Conservation (phyloP, 2,797 vertebrate species). For the Lepus oiostolus region DNA sequence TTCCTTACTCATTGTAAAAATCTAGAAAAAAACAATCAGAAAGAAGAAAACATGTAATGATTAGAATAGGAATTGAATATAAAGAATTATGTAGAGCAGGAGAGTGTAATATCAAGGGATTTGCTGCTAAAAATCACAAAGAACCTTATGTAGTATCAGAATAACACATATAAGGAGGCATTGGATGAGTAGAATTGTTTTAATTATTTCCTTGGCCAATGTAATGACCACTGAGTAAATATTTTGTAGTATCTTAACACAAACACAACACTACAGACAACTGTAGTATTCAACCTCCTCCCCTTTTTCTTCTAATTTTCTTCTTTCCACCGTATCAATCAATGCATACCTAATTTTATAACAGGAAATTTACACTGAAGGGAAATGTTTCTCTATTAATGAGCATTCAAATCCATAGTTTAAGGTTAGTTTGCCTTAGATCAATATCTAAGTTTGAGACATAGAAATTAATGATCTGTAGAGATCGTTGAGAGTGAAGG, state of each 20-base stretch:
- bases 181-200: background rate
- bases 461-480: constrained; percentile 19
- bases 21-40: background rate
- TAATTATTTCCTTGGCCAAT: constrained; percentile 52
- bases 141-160: background rate
- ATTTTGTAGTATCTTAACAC: constrained; percentile 51
- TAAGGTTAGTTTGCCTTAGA: constrained; percentile 39
- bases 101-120: background rate
- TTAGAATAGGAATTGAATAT: background rate
- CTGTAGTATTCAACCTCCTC: background rate
- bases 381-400: constrained; percentile 14
- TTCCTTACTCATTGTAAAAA: background rate
- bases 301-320: background rate
- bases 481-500: background rate
- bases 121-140: background rate
- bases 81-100: background rate
- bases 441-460: constrained; percentile 60
- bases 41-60: background rate
- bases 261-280: background rate
- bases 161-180: background rate
- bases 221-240: constrained; percentile 54
- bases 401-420: background rate
- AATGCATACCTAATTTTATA: background rate
- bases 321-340: background rate
- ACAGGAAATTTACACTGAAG: background rate